Evolutionary conservation across 1,140 invertebrate genomes (phyloP).

Genomic region (Drosophila mayri): DNA sequence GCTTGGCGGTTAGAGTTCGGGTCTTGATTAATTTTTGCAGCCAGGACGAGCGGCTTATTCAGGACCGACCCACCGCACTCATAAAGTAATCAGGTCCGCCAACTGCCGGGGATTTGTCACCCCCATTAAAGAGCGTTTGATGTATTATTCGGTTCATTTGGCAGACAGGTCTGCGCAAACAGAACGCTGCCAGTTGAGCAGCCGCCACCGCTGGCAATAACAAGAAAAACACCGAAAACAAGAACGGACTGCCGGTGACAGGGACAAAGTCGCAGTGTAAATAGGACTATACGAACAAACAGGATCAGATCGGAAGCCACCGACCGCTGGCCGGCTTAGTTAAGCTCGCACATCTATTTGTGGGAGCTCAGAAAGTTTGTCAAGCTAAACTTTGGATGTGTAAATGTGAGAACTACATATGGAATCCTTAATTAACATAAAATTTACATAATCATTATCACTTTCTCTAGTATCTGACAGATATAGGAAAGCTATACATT

Average conservation of each 20-base stretch:
- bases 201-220: constrained; percentile 35
- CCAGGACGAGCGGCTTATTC: constrained; percentile 37
- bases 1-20: constrained; percentile 16
- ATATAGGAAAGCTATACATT: not conserved
- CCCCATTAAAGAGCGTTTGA: constrained; percentile 84
- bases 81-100: constrained; percentile 71
- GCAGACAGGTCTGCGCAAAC: constrained; percentile 84
- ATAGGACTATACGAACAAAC: constrained; percentile 44
- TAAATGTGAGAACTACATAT: not conserved
- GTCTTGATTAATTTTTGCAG: constrained; percentile 58
- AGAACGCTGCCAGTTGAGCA: constrained; percentile 62
- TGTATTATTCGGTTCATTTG: constrained; percentile 85
- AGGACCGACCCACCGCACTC: constrained; percentile 35
- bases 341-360: constrained; percentile 8
- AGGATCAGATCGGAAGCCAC: constrained; percentile 22
- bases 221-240: constrained; percentile 20
- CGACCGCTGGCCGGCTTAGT: constrained; percentile 41
- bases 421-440: not conserved
- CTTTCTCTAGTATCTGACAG: not conserved
- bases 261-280: constrained; percentile 51
- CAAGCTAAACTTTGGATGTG: constrained; percentile 5
- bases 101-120: constrained; percentile 83
- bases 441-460: not conserved
- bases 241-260: constrained; percentile 60
- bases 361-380: constrained; percentile 16